Conservation (phyloP, 2,888 invertebrate species). For the Tetropium fuscum region DNA sequence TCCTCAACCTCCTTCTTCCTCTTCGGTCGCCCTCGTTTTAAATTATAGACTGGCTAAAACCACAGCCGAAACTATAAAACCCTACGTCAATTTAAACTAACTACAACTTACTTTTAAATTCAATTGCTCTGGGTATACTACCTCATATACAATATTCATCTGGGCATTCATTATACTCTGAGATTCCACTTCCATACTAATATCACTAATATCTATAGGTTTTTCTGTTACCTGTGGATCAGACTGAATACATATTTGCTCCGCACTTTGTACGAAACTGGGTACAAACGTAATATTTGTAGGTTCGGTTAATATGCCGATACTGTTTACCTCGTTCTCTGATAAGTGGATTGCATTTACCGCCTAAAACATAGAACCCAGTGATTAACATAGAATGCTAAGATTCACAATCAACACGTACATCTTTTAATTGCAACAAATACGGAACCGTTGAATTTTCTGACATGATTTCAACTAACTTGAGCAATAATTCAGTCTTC, state of each 20-base stretch:
- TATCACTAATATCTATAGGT: slow-evolving; percentile 15
- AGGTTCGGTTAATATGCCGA: neutral
- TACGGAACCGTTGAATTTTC: slow-evolving; percentile 36
- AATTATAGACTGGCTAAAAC: slow-evolving; percentile 45
- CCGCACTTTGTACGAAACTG: slow-evolving; percentile 1
- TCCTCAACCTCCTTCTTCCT: slow-evolving; percentile 46
- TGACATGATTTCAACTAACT: slow-evolving; percentile 13
- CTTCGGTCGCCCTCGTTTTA: slow-evolving; percentile 56
- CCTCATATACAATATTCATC: slow-evolving; percentile 53
- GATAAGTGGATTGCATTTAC: slow-evolving; percentile 36
- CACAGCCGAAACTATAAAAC: slow-evolving; percentile 1
- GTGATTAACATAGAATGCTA: neutral
- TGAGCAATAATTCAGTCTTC: no score
- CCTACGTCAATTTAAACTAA: neutral
- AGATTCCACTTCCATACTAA: slow-evolving; percentile 24
- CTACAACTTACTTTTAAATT: slow-evolving; percentile 51
- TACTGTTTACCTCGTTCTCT: slow-evolving; percentile 13
- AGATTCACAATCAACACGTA: slow-evolving; percentile 15
- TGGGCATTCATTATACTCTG: slow-evolving; percentile 20
- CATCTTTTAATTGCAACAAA: slow-evolving; percentile 36
- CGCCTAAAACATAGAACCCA: slow-evolving; percentile 24
- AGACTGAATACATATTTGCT: slow-evolving; percentile 20
- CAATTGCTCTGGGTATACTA: slow-evolving; percentile 59
- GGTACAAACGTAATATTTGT: slow-evolving; percentile 4
- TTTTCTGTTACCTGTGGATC: slow-evolving; percentile 6